Conservation (phyloP, 2,113 vertebrate species). For the Eulemur rufifrons region DNA sequence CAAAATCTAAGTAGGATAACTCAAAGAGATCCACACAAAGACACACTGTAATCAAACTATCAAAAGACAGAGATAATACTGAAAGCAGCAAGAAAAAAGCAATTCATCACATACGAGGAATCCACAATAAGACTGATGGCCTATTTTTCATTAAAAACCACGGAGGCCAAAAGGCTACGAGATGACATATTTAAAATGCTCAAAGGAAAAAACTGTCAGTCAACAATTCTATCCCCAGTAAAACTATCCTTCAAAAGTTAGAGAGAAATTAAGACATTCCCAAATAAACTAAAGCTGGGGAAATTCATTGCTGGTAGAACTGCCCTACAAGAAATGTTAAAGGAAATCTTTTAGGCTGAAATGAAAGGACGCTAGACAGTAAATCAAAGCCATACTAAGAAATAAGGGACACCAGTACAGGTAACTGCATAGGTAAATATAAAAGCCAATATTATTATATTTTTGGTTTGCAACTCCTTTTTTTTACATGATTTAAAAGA, state of each 20-base stretch:
- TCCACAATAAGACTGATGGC: neutral
- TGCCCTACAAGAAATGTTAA: neutral
- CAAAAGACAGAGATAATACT: neutral
- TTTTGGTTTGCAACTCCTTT: neutral
- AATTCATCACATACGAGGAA: neutral
- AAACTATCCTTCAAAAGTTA: neutral
- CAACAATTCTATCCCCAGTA: neutral
- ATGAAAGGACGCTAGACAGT: neutral
- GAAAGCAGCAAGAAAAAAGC: neutral
- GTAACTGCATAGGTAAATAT: neutral
- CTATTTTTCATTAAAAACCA: neutral
- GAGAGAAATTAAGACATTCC: neutral
- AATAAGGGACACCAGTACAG: neutral
- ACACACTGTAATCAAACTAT: neutral
- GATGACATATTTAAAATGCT: neutral
- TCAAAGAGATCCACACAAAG: neutral
- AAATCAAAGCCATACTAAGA: neutral
- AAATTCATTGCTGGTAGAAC: neutral
- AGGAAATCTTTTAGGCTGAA: neutral
- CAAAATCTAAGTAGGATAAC: neutral
- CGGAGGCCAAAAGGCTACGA: neutral
- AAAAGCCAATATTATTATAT: neutral
- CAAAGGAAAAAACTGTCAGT: neutral
- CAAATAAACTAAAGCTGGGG: conserved; percentile 8
- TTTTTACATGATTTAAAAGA: neutral